These are phyloP conservation scores for Mormyrus hasselquistii DNA, from an alignment of 2,797 vertebrate genomes.

Conservation along the genomic window DNA sequence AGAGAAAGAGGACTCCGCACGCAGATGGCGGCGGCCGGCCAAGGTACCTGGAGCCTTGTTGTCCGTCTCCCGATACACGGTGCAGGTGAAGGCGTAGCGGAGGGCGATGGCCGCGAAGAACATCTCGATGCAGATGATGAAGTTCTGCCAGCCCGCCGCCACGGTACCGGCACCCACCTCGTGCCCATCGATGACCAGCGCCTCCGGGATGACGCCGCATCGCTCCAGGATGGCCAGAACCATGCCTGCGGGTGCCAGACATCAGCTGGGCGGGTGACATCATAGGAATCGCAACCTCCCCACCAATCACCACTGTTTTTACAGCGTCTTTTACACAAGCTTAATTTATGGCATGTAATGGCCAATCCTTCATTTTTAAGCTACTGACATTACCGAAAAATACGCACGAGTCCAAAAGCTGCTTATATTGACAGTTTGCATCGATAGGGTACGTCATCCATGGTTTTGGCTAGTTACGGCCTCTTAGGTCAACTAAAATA, in stretches of 20 bases:
- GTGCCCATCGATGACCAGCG: constrained; percentile 69
- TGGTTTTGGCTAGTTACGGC: not conserved
- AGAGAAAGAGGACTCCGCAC: not conserved
- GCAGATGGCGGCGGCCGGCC: not conserved
- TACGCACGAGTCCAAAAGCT: not conserved
- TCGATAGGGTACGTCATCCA: not conserved
- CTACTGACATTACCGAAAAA: not conserved
- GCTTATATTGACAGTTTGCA: not conserved
- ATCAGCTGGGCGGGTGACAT: not conserved
- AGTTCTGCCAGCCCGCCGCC: constrained; percentile 93
- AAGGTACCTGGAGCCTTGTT: constrained; percentile 71
- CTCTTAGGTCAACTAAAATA: not conserved
- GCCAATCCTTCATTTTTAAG: not conserved
- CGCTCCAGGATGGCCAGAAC: constrained; percentile 87
- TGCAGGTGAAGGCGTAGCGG: constrained; percentile 81
- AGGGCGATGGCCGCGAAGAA: constrained; percentile 84
- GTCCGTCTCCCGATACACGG: constrained; percentile 82
- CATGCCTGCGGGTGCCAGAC: constrained; percentile 60
- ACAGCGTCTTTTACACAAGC: not conserved
- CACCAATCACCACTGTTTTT: not conserved
- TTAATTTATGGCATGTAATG: not conserved
- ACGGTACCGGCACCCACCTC: constrained; percentile 83
- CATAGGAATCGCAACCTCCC: not conserved
- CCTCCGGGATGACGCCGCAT: constrained; percentile 80
- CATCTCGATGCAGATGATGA: constrained; percentile 95